Conservation (phyloP, 1,140 invertebrate species). For the Aradophagus sp. region DNA sequence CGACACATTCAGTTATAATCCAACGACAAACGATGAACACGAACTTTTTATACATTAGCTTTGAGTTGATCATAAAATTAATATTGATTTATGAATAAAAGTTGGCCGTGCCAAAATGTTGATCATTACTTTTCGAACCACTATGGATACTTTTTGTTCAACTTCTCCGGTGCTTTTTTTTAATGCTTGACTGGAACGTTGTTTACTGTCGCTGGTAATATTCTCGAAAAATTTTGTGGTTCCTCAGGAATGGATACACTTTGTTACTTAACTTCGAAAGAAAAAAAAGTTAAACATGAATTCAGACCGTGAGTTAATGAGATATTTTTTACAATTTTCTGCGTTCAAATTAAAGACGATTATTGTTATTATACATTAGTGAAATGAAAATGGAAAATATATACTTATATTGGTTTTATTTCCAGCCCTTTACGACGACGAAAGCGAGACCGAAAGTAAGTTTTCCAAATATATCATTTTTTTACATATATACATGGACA, state of each 20-base stretch:
- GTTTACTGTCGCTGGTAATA: too few relatives aligned
- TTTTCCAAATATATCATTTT: conserved; percentile 38
- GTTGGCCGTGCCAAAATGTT: not conserved
- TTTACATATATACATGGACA: not conserved
- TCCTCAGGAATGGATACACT: conserved; percentile 65
- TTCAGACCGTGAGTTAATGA: conserved; percentile 62
- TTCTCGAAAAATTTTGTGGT: conserved; percentile 7
- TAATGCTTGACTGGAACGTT: too few relatives aligned
- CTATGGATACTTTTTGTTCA: too few relatives aligned
- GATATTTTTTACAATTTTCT: conserved; percentile 4
- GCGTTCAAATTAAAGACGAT: not conserved
- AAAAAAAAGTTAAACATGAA: conserved; percentile 61
- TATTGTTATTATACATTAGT: too few relatives aligned
- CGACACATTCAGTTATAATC: conserved; percentile 28
- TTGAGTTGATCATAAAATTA: conserved; percentile 19
- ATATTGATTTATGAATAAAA: conserved; percentile 19
- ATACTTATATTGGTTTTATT: not conserved
- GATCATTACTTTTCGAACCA: not conserved
- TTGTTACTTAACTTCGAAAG: conserved; percentile 49
- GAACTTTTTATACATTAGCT: conserved; percentile 17
- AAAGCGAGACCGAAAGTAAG: conserved; percentile 87
- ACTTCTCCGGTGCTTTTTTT: too few relatives aligned
- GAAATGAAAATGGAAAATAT: too few relatives aligned
- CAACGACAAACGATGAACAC: conserved; percentile 22
- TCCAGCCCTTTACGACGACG: conserved; percentile 90